Percentiles rank a stretch among this genome's conserved stretches.
These are phyloP conservation scores for Ivindomyrus marchei DNA, from an alignment of 2,113 vertebrate species.

Conservation along the genomic window DNA sequence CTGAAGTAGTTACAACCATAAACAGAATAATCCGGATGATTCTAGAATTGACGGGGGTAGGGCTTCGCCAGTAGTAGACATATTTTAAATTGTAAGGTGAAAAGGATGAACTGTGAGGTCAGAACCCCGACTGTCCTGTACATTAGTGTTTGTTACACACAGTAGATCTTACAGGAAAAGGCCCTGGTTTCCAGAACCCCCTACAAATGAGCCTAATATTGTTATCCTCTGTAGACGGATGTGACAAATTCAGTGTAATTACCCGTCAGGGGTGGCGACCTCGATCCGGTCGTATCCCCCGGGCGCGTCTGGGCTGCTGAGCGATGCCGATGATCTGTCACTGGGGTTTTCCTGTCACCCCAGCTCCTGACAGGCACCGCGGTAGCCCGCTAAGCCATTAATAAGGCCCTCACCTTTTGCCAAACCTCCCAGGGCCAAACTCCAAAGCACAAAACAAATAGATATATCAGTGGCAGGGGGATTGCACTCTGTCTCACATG, in stretches of 20 bases:
- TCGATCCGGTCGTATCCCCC: conserved; percentile 16
- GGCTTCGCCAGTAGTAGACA: neutral
- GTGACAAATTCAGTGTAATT: conserved; percentile 21
- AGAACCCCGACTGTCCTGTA: neutral
- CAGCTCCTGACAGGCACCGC: neutral
- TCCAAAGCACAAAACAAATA: conserved; percentile 25
- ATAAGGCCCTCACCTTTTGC: conserved; percentile 35
- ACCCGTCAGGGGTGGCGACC: conserved; percentile 19
- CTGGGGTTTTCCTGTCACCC: neutral
- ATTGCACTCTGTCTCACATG: neutral
- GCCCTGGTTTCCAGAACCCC: neutral
- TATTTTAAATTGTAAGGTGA: neutral
- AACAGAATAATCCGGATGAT: conserved; percentile 18
- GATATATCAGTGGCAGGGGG: conserved; percentile 27
- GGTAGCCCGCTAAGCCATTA: conserved; percentile 30
- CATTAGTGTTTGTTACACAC: neutral
- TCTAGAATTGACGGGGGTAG: conserved; percentile 15
- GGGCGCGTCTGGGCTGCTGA: neutral
- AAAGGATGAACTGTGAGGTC: conserved; percentile 5
- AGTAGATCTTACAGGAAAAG: neutral
- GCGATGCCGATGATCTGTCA: neutral
- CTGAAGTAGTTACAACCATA: conserved; percentile 15
- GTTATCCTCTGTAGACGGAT: neutral
- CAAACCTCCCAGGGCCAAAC: conserved; percentile 26
- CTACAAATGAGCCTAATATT: conserved; percentile 1